Conservation (phyloP, 2,888 invertebrate species). For the Trissolcus japonicus region DNA sequence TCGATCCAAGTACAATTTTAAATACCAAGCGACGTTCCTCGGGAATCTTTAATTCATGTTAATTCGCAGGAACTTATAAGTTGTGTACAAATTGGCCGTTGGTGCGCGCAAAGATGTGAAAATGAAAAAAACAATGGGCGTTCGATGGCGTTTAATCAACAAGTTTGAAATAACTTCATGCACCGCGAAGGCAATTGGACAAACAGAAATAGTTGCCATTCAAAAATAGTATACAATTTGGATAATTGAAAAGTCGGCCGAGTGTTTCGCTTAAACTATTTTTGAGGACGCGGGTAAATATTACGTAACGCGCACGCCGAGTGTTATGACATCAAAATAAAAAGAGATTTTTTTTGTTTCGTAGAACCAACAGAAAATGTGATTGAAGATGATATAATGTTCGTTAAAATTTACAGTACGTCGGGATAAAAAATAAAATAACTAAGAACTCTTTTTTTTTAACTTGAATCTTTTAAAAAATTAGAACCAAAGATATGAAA, state of each 20-base stretch:
- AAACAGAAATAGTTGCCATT: too few species aligned
- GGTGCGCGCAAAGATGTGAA: too few species aligned
- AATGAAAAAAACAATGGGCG: too few species aligned
- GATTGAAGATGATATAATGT: slow-evolving; percentile 6
- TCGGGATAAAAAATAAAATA: too few species aligned
- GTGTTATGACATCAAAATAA: slow-evolving; percentile 9
- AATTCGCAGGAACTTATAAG: slow-evolving; percentile 3
- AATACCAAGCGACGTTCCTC: slow-evolving; percentile 24
- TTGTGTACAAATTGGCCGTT: too few species aligned
- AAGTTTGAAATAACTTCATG: too few species aligned
- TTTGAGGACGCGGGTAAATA: slow-evolving; percentile 6
- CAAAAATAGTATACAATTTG: too few species aligned
- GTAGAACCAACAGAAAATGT: not conserved
- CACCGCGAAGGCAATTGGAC: too few species aligned
- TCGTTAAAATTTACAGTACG: not conserved
- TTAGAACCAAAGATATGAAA: too few species aligned
- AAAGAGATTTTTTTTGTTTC: not conserved
- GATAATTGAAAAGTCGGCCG: not conserved
- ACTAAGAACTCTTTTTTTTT: too few species aligned
- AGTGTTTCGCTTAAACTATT: slow-evolving; percentile 8
- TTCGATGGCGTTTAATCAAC: too few species aligned
- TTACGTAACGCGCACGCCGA: slow-evolving; percentile 2
- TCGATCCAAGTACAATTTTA: slow-evolving; percentile 28
- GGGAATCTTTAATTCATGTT: slow-evolving; percentile 37
- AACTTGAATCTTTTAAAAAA: too few species aligned